Evolutionary conservation across 2,888 invertebrate genomes (phyloP).

Genomic region (Drosophila leonis): DNA sequence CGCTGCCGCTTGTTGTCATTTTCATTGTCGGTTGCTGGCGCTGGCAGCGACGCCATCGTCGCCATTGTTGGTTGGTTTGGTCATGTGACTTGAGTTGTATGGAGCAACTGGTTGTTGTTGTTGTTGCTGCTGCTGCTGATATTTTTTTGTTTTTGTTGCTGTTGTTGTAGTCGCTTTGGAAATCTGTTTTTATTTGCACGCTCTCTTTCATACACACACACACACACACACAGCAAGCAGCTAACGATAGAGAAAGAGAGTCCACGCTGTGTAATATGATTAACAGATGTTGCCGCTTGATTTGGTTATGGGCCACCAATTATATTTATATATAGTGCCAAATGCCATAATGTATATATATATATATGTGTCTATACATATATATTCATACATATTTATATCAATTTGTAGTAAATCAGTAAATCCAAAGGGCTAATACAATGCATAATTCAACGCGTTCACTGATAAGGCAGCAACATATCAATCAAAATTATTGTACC

Average conservation of each 20-base stretch:
- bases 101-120: slow-evolving; percentile 76
- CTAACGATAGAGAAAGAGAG: slow-evolving; percentile 13
- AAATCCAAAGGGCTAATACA: slow-evolving; percentile 64
- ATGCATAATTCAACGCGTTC: slow-evolving; percentile 44
- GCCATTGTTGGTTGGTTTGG: slow-evolving; percentile 73
- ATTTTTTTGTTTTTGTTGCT: slow-evolving; percentile 9
- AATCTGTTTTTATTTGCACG: slow-evolving; percentile 79
- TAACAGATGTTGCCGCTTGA: slow-evolving; percentile 67
- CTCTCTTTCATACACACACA: slow-evolving; percentile 64
- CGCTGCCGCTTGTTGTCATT: slow-evolving; percentile 49
- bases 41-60: slow-evolving; percentile 59
- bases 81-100: slow-evolving; percentile 79
- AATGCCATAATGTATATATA: not conserved
- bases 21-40: slow-evolving; percentile 50
- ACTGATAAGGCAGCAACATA: slow-evolving; percentile 56
- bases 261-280: slow-evolving; percentile 66
- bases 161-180: slow-evolving; percentile 74
- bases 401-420: slow-evolving; percentile 35
- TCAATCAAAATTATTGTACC: slow-evolving; percentile 60
- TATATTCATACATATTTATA: not conserved
- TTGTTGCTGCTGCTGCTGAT: slow-evolving; percentile 45
- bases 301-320: slow-evolving; percentile 60
- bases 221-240: slow-evolving; percentile 3
- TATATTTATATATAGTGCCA: slow-evolving; percentile 23
- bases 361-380: not conserved